Evolutionary conservation across 2,113 vertebrate species (phyloP), one percentile per base, ranked within the genome.

Genomic region (Hypomesus transpacificus): DNA sequence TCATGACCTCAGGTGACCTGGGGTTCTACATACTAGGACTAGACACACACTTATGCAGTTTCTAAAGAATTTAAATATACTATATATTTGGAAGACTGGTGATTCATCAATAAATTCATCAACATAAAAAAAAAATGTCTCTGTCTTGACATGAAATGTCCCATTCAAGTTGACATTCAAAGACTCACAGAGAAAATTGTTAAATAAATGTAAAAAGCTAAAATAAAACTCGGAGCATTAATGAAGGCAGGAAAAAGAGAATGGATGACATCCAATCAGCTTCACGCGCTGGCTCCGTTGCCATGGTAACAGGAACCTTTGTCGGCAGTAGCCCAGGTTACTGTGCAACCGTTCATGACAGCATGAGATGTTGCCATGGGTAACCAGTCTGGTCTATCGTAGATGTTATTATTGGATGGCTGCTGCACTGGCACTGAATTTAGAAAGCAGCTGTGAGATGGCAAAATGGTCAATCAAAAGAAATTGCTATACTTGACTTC

Each of bases 311-410:
- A 39, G 8, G 28, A 14, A 31, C 18, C 53, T 56, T 56, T 34
- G 14, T 22, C 6, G 24, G 59, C 9, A 20, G 59, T 11, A 5
- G 59, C 14, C 7, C 26, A 39, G 61, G 28, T 63, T 63, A 39
- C 22, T 63, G 28, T 26, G 24, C 61, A 63, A 63, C 61, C 28
- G 61, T 63, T 63, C 61, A 34, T 63, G 61, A 39, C 61, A 39
- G 61, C 28, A 18, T 31, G 16, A 56, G 53, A 18, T 16, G 53
- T 56, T 56, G 53, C 53, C n/a, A n/a, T n/a, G 53, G 53, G 53
- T 56, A 56, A 56, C 53, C 17, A 18, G 14, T 56, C 53, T 56
- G 14, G 17, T 56, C 39, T 46, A 46, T 46, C 39, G 39, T 46
- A 46, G 39, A 56, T 56, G 16, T n/a, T 56, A 56, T 56, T 56